Evolutionary conservation across 1,140 invertebrate genomes (phyloP).

Genomic region (Asbolus verrucosus): DNA sequence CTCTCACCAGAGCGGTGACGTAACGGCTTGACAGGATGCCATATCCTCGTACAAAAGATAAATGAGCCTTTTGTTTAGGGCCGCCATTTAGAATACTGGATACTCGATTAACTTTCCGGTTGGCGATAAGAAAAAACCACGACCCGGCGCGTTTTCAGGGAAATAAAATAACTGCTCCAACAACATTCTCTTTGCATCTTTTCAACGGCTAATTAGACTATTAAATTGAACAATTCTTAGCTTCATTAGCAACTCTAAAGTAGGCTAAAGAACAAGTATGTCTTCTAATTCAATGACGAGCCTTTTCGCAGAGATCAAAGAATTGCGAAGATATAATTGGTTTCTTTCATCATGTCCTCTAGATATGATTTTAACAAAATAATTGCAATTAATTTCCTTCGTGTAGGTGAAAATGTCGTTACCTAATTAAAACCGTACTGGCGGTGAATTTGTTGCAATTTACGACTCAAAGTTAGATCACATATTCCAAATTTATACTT

Average conservation of each 20-base stretch:
- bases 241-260: neutral
- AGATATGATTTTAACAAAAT: neutral
- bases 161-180: conserved; percentile 10
- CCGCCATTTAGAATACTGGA: conserved; percentile 34
- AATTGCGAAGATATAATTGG: conserved; percentile 8
- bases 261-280: neutral
- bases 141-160: neutral
- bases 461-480: neutral
- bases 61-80: conserved; percentile 43
- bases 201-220: conserved; percentile 3
- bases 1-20: conserved; percentile 34
- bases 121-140: conserved; percentile 20
- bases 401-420: neutral
- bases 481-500: neutral
- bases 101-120: conserved; percentile 25
- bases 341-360: conserved; percentile 1
- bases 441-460: neutral
- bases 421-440: no score
- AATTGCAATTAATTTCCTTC: conserved; percentile 27
- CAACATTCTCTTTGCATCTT: neutral
- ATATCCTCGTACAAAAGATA: conserved; percentile 45
- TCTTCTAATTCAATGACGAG: conserved; percentile 16
- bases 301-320: conserved; percentile 1
- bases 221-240: conserved; percentile 5
- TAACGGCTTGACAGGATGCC: conserved; percentile 41